Evolutionary conservation across 2,888 invertebrate species (phyloP).

Genomic region (Heliconius ismenius): DNA sequence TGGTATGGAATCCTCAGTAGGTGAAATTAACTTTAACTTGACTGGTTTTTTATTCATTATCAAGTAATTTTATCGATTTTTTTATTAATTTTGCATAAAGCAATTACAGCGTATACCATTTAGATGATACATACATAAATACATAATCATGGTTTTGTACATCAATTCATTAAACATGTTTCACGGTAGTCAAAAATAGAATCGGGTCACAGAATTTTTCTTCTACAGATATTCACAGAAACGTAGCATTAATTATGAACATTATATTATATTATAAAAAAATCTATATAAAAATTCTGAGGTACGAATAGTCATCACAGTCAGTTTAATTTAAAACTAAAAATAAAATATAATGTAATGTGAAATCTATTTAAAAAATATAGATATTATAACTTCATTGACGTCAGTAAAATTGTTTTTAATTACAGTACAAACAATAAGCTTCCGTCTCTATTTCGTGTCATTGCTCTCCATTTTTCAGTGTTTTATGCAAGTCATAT

Average conservation of each 20-base stretch:
- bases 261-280: no score
- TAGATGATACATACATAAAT: background rate
- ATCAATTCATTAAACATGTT: background rate
- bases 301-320: background rate
- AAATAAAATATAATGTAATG: background rate
- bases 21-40: no score
- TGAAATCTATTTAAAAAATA: no score
- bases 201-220: background rate
- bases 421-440: background rate
- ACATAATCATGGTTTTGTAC: background rate
- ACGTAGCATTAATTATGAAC: background rate
- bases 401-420: background rate
- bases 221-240: background rate
- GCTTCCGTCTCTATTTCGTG: constrained; percentile 7
- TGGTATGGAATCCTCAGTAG: no score
- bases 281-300: background rate
- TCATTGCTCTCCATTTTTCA: constrained; percentile 4
- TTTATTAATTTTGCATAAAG: background rate
- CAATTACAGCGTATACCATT: background rate
- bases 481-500: constrained; percentile 31
- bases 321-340: background rate
- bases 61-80: background rate
- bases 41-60: background rate
- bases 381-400: background rate
- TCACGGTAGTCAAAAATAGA: background rate